Evolutionary conservation across 2,797 vertebrate species (phyloP), one percentile per base, ranked within the genome.

Genomic region (Pristis pectinata): DNA sequence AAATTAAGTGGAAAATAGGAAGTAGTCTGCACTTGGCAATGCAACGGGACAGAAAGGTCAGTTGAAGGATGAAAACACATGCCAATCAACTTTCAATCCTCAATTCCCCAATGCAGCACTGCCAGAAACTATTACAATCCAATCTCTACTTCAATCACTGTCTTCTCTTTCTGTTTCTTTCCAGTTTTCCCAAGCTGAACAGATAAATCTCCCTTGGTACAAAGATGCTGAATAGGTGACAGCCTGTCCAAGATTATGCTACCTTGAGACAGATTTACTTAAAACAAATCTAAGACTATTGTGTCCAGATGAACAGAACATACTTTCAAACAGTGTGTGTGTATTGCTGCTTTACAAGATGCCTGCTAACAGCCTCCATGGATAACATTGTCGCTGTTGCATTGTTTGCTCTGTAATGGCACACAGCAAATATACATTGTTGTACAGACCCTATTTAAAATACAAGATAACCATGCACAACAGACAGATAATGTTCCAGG

Each of bases 191-290:
- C 59, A 61, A 85, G 59, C 59, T 91, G 87, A 91, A 61, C 87
- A 64, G 87, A 91, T 91, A 91, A 64, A 17, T 61, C 59, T 91
- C 87, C 59, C 59, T 64, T 91, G 59, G 34, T 37, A 91, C 59
- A 37, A 9, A 64, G 87, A 91, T 64, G 59, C 87, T 64, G 87
- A 91, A 91, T 91, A n/a, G 59, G 87, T 91, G 59, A 91, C 34
- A 91, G n/a, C 87, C 87, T 91, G 56, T 91, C 87, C 87, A n/a
- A 91, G 87, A 91, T 37, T 91, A 41, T 19, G n/a, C 59, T 67
- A 91, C 19, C n/a, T 64, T 8, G 87, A 37, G 34, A 22, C 56
- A 9, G n/a, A 41, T 91, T 64, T 91, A n/a, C 49, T 34, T 56
- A 59, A 85, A 17, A 34, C 49, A 64, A 89, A n/a, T 22, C 56